Evolutionary conservation across 1,140 invertebrate genomes (phyloP), one percentile per base, ranked within the genome.

Genomic region (Belonocnema kinseyi): DNA sequence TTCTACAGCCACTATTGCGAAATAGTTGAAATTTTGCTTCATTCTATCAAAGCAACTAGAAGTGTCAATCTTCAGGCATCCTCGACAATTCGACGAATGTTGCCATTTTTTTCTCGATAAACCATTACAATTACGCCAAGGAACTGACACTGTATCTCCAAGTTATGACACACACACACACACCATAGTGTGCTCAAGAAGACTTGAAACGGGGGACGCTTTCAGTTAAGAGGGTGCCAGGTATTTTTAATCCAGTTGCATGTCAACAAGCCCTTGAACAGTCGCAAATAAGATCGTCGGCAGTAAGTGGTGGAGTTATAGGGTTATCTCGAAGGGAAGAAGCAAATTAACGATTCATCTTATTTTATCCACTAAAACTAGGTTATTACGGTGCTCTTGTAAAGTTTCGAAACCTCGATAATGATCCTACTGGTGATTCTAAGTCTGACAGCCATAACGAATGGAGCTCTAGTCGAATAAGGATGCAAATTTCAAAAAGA

Each of bases 241-340:
- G 71, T 50, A 21, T n/a, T 40, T 50, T 21, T 74, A 74, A 74
- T 54, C 17, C 17, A 17, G 77, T 75, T 16, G 58, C 77, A 46
- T 61, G 50, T 26, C 80, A 83, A 46, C 77, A 79, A 76, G 77
- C 80, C 58, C 46, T 81, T 51, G 80, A 82, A 46, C 78, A 82
- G 50, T 80, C 76, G 73, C 76, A 82, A 21, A 83, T 79, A 66
- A 75, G 70, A 71, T 81, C 80, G 74, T 83, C 82, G 10, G 80
- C 82, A 74, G 80, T 86, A 40, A 82, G 83, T 81, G 77, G 84
- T 80, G 79, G 82, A 21, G 81, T 79, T 56, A 85, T 82, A 78
- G 85, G 85, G 21, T 83, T 84, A 19, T 82, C 79, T 52, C 76
- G 83, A 84, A 86, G 81, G 78, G 79, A 82, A 78, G 71, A 77